phyloP scores from a whole-genome alignment of 2,888 invertebrate species.

The Argynnis bischoffii region DNA sequence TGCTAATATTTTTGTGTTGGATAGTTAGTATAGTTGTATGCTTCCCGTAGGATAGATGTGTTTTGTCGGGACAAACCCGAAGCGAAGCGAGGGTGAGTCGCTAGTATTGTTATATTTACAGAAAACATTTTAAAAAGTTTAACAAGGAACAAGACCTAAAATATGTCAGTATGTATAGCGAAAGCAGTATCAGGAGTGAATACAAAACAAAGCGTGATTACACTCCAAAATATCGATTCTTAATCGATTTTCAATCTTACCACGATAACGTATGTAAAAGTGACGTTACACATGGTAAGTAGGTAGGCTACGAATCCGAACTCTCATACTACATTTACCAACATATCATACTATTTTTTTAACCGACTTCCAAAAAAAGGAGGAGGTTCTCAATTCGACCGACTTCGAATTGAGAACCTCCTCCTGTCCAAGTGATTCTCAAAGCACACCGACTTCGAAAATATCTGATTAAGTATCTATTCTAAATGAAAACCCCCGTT shows the following conservation, averaged over 20 bases:
- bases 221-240: slow-evolving; percentile 50
- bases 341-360: not conserved
- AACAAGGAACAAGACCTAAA: slow-evolving; percentile 4
- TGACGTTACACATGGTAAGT: slow-evolving; percentile 19
- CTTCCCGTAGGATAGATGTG: no score
- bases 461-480: no score
- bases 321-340: not conserved
- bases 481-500: no score
- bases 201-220: slow-evolving; percentile 48
- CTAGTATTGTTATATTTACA: not conserved
- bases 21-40: no score
- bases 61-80: no score
- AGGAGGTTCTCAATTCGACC: no score
- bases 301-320: not conserved
- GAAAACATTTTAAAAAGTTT: not conserved
- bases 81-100: no score
- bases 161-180: slow-evolving; percentile 36
- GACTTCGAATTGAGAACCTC: no score
- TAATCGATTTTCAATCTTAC: slow-evolving; percentile 49
- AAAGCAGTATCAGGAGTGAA: slow-evolving; percentile 45
- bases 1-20: no score
- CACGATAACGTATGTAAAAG: slow-evolving; percentile 40
- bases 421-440: no score
- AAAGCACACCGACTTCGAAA: no score
- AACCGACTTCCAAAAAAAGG: no score